Base-by-base conservation (phyloP, 2,888 invertebrate species). In the Cenopis cana region DNA sequence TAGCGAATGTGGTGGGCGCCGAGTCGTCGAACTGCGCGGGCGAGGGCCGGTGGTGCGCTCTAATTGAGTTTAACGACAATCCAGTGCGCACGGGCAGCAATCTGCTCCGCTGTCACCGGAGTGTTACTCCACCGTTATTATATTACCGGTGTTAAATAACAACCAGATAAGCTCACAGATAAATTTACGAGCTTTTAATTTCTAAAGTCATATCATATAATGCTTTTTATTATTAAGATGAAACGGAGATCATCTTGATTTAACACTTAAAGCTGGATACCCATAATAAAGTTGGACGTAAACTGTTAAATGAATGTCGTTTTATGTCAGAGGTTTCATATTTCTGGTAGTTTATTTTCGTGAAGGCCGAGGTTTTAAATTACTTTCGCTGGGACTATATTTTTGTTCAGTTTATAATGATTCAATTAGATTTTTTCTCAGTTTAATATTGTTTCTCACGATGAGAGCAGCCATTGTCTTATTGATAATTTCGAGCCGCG, bases 11-110 rank as follows among this genome's bases (percentile, higher is more conserved):
- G 75, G 92, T 93, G 92, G 93, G 93, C 92, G 93, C 88, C 80
- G 91, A 92, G 93, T 93, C 93, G 91, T 83, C 91, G 93, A 93
- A 91, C 93, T 93, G 93, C 92, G 93, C 92, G 90, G 91, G 92
- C 91, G 91, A 89, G 79, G 81, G 82, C 84, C 83, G 80, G 83
- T 86, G 90, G 88, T 87, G 85, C 81, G 89, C 87, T 91, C 92
- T 91, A 92, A 91, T 92, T 92, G 86, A 88, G 90, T 91, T 90
- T 90, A 88, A 90, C 86, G 89, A 91, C 90, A 89, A 88, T 85
- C 86, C 85, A 89, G 80, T 85, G 86, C 86, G 83, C 86, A 85
- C 85, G 81, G 78, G 80, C 82, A 79, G 78, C 84, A 82, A 82
- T 84, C 83, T 78, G 79, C 80, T 81, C 75, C 74, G 79, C 81